Base-by-base conservation (phyloP, 2,888 invertebrate genomes). In the Abscondita cerata region DNA sequence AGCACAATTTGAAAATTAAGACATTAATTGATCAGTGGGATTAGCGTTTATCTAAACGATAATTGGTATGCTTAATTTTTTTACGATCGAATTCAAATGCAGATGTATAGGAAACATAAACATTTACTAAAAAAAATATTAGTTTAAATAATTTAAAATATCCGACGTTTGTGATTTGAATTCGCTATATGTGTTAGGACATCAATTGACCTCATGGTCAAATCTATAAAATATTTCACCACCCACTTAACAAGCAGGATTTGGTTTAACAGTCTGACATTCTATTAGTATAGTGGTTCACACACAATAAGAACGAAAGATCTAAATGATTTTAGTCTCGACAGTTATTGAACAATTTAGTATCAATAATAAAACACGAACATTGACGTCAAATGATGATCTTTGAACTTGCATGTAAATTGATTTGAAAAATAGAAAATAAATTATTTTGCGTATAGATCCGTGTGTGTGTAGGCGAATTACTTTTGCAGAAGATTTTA, bases 171-270 rank as follows among this genome's bases (percentile, higher is more conserved):
- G 51, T 48, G 41, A 51, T 57, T 41, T 58, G 20, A 58, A 52
- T 58, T 58, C 52, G 58, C 44, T 52, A 58, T 52, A 41, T 41
- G 36, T 54, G 55, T 59, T 54, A 61, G 60, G 54, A 52, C 46
- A 50, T 57, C 60, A 68, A 64, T 68, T 68, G 68, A 68, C 68
- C 65, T 52, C 56, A 65, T 64, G 68, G 64, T 66, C 68, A 64
- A 59, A 64, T 66, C 62, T 51, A 66, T 66, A 59, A 60, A 62
- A 64, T 62, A 64, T 57, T 61, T 68, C 58, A 59, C 68, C 68
- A 68, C 68, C 68, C 68, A 68, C 68, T 68, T 68, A 62, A 68
- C 53, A 25, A 52, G 51, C 41, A 19, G 53, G 59, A 63, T 63
- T 59, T 55, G 53, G 63, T 51, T 52, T 44, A 55, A 47, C 52